A percentile compares a stretch with the other conserved stretches of the same genome.
phyloP scores from a whole-genome alignment of 2,113 vertebrate genomes.

The Podarcis muralis region DNA sequence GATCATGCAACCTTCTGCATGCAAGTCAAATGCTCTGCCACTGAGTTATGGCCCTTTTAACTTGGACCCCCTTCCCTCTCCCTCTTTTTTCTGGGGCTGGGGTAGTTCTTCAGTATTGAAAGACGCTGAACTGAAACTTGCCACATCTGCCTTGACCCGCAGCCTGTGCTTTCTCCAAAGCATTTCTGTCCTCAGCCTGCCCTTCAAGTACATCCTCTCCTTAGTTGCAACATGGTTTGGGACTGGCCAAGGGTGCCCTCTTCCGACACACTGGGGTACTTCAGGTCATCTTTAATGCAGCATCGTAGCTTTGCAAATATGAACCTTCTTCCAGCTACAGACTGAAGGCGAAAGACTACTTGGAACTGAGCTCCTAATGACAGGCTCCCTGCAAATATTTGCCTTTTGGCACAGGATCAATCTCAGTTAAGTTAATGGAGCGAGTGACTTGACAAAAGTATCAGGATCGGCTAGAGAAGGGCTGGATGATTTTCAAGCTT shows the following conservation, averaged over 20 bases:
- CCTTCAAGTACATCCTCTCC: rapidly evolving
- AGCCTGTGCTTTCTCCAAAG: background rate
- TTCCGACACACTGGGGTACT: background rate
- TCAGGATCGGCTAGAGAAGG: background rate
- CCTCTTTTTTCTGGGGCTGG: background rate
- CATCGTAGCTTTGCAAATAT: rapidly evolving
- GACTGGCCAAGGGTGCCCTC: constrained; percentile 50
- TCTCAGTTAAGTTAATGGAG: background rate
- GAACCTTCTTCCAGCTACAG: background rate
- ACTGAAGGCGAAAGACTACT: background rate
- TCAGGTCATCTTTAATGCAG: background rate
- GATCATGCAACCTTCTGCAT: background rate
- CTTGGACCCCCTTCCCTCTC: background rate
- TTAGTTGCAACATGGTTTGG: background rate
- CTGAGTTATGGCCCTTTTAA: background rate
- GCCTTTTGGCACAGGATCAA: background rate
- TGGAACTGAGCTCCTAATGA: background rate
- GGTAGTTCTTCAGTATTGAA: background rate
- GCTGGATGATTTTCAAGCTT: too few species aligned
- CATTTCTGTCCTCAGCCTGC: background rate
- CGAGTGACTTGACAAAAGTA: background rate
- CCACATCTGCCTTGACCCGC: background rate
- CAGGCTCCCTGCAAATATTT: background rate
- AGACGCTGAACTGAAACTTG: background rate
- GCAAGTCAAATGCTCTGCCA: background rate